Percentiles rank a stretch among this genome's conserved stretches.
These are phyloP conservation scores for Periophthalmus modestus DNA, from an alignment of 2,113 vertebrate genomes.

Conservation along the genomic window DNA sequence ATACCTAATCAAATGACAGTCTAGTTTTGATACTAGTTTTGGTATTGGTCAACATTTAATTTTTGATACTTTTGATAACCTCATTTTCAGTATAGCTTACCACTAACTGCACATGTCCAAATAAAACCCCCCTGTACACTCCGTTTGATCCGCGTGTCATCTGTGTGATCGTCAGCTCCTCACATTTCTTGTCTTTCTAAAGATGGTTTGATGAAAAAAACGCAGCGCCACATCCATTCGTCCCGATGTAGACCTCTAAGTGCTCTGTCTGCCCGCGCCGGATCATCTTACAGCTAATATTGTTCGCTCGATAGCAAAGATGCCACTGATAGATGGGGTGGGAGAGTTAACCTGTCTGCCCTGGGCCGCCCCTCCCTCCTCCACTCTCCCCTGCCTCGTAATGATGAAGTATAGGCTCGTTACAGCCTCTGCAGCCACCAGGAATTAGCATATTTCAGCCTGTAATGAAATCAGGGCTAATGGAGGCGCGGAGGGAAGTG, in stretches of 20 bases:
- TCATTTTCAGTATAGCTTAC: no score
- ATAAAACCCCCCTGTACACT: no score
- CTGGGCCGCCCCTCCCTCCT: slow-evolving; percentile 37
- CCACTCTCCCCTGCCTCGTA: slow-evolving; percentile 50
- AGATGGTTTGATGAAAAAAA: not conserved
- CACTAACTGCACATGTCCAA: no score
- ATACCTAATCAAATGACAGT: no score
- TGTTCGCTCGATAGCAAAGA: slow-evolving; percentile 69
- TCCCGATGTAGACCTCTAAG: slow-evolving; percentile 59
- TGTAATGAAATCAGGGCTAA: slow-evolving; percentile 80
- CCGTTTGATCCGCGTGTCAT: not conserved
- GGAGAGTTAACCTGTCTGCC: slow-evolving; percentile 68
- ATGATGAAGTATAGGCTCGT: slow-evolving; percentile 79
- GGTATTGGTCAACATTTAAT: no score
- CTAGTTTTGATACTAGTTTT: no score
- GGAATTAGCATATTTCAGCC: slow-evolving; percentile 80
- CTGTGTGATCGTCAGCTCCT: not conserved
- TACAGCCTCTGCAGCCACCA: slow-evolving; percentile 74
- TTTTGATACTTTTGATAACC: no score
- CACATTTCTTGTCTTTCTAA: not conserved
- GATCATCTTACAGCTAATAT: slow-evolving; percentile 69
- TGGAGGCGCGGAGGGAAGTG: slow-evolving; percentile 59
- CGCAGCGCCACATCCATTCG: slow-evolving; percentile 49
- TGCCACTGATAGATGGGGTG: slow-evolving; percentile 66
- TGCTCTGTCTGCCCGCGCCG: slow-evolving; percentile 53